These are phyloP conservation scores for Dreissena rostriformis DNA, from an alignment of 1,140 invertebrate genomes.

Conservation along the genomic window DNA sequence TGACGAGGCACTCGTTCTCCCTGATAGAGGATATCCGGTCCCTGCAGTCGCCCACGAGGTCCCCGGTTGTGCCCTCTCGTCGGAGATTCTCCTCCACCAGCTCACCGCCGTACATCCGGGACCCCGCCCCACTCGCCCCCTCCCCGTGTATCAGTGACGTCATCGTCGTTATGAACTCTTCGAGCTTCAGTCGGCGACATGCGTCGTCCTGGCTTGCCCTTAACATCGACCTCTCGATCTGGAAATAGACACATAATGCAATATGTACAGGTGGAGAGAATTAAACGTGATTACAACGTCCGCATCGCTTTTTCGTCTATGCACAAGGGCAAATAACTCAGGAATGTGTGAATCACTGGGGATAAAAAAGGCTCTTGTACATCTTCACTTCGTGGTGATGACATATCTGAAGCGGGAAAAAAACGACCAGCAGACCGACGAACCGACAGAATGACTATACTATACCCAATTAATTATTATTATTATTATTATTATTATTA, in stretches of 20 bases:
- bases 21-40: conserved; percentile 9
- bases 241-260: neutral
- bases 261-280: no score
- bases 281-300: no score
- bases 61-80: conserved; percentile 51
- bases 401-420: no score
- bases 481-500: no score
- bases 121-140: neutral
- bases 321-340: no score
- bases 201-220: conserved; percentile 37
- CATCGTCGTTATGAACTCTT: conserved; percentile 47
- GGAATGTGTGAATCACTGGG: no score
- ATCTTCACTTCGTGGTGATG: no score
- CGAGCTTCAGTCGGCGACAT: conserved; percentile 50
- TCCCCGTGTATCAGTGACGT: conserved; percentile 20
- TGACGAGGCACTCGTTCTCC: conserved; percentile 51
- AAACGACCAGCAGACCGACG: no score
- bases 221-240: conserved; percentile 46
- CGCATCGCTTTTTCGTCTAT: no score
- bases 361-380: no score
- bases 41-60: conserved; percentile 53
- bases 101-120: conserved; percentile 27
- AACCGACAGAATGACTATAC: no score
- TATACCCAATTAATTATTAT: no score
- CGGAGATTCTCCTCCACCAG: conserved; percentile 50